Base-by-base conservation (phyloP, 2,113 vertebrate species). In the Orthonyx spaldingii region DNA sequence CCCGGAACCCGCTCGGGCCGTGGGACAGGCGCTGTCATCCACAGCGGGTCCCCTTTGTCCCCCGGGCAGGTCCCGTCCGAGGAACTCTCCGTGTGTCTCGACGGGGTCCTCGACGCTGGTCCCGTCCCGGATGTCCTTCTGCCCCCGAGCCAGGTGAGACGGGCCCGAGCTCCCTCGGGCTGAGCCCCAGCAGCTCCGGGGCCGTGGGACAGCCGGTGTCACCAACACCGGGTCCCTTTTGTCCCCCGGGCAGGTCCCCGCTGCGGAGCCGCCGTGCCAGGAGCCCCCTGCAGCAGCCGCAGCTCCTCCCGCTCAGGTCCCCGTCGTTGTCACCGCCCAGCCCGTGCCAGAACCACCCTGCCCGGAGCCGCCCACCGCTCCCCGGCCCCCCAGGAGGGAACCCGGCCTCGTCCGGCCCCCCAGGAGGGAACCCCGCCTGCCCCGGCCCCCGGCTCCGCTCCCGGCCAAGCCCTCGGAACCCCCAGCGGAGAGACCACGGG, bases 81-180 rank as follows among this genome's bases (percentile, higher is more conserved):
- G 68, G 49, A 53, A 10, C 49, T 37, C 11, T 19, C 10, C 24
- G 35, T 16, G 59, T 18, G 24, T 60, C 59, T 24, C 35, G 26
- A 11, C 24, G 17, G 4, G 59, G 26, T 32, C 20, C 16, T 28
- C 28, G 9, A 10, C 10, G 46, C 33, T 49, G 46, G 10, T 46
- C 13, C 46, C 46, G 27, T 13, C 49, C n/a, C 11, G 26, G 4
- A 3, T 33, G 59, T 7, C 50, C 33, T 27, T 63, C 19, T 21
- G 47, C 23, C 33, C 1, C 61, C 33, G 5, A 13, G 6, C 2
- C 69, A 97, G 97, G 98, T 98, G 97, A 91, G 94, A 26, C 3
- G 21, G 7, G 22, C 9, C 63, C 21, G 53, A 21, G 27, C 35
- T 17, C 37, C 30, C 46, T 16, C 68, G 27, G 22, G 18, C 69